phyloP scores from a whole-genome alignment of 2,888 invertebrate genomes.

The Cephonodes hylas region DNA sequence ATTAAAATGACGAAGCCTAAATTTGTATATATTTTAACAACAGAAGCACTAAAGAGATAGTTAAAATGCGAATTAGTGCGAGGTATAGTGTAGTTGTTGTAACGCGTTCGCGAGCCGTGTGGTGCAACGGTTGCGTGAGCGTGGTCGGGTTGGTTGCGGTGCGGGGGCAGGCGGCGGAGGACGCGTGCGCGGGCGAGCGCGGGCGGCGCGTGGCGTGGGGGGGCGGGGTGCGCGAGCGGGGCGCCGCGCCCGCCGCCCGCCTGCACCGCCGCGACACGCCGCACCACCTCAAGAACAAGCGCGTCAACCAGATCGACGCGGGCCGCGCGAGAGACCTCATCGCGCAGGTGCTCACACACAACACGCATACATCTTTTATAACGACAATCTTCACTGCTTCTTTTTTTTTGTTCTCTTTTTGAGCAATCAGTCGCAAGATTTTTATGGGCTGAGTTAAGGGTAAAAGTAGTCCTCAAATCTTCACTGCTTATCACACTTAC shows the following conservation, averaged over 20 bases:
- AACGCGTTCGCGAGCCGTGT: no score
- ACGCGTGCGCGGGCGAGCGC: constrained; percentile 51
- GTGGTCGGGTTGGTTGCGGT: constrained; percentile 29
- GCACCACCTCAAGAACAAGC: constrained; percentile 99
- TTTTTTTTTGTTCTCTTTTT: no score
- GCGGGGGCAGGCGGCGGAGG: constrained; percentile 37
- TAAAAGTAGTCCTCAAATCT: no score
- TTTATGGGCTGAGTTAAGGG: no score
- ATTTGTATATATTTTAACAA: background rate
- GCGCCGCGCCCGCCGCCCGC: constrained; percentile 64
- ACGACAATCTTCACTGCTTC: constrained; percentile 6
- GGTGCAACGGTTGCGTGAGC: no score
- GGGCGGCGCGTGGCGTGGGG: constrained; percentile 80
- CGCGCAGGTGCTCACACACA: constrained; percentile 59
- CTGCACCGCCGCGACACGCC: constrained; percentile 97
- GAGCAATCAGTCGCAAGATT: no score
- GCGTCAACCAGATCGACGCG: constrained; percentile 84
- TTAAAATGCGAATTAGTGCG: no score
- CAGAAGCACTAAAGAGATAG: no score
- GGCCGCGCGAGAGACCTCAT: constrained; percentile 67
- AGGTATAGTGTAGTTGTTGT: no score
- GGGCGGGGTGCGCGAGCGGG: constrained; percentile 51
- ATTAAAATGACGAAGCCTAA: no score
- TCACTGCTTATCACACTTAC: no score
- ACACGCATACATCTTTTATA: background rate